Base-by-base conservation (phyloP, 2,797 vertebrate genomes). In the Phataginus tetradactyla region DNA sequence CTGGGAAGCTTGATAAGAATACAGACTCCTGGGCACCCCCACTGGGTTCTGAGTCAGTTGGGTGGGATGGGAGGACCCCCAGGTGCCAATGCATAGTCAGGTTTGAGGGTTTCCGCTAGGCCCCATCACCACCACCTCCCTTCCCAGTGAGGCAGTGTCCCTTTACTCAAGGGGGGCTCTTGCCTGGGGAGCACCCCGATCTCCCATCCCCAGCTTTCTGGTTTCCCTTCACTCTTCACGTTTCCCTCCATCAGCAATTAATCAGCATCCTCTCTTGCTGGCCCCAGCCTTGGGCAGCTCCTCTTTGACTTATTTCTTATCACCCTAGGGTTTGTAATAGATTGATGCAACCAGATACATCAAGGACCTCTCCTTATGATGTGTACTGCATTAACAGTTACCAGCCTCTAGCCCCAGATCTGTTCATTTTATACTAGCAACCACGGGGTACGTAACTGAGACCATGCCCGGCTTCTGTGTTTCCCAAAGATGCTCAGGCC, bases 1-100 rank as follows among this genome's bases (percentile, higher is more conserved):
- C 53, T 45, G 25, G 66, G 11, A 68, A 34, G 45, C 53, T 79
- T 42, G 13, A 29, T 78, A 32, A 75, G 59, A 49, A 78, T 21
- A 59, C 34, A 4, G 23, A 42, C 78, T 25, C 34, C 51, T 20
- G 72, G 39, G 34, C 64, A 27, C 11, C 32, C 13, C 71, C 17
- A 0, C 0, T 13, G 25, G n/a, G 4, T n/a, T 87, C 25, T 3
- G 0, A 45, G 49, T 21, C 11, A 12, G 57, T n/a, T n/a, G 20
- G 29, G 15, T 72, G 15, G n/a, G 15, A 11, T 59, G 23, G 42
- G 10, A 37, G 20, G 59, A 77, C 21, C 17, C 45, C 34, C 13
- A 8, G 12, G 7, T 23, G 55, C 74, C 72, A 20, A 4, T 4
- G 29, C 64, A 69, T 8, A 8, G 42, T 51, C 17, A 15, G 39